Evolutionary conservation across 2,888 invertebrate species (phyloP), one percentile per base, ranked within the genome.

Genomic region (Lobophora halterata): DNA sequence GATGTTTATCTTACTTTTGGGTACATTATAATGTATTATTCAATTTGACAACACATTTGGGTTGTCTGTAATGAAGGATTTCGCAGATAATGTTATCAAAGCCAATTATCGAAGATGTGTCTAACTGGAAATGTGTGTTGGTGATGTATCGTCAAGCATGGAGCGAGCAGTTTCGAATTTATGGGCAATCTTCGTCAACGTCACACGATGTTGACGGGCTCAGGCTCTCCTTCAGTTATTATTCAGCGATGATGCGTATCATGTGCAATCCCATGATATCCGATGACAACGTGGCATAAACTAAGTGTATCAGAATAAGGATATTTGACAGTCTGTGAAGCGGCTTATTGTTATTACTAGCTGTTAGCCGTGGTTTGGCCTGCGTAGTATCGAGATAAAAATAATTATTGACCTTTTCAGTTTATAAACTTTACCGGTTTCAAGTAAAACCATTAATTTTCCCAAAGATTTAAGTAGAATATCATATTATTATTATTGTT

Each of bases 141-240:
- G 25, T 32, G 26, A 46, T 37, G 29, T 23, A 32, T 19, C 9
- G 32, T 18, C 7, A 18, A 26, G 38, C 36, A 25, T 37, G 36
- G 5, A 34, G 30, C 16, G 21, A 34, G 30, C 32, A 44, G 33
- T 27, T 18, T 24, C 13, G 28, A 47, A 56, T 59, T 58, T 64
- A 63, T 61, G 51, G 60, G 48, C 55, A 58, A 59, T 62, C 58
- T 68, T 58, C 63, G 57, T 66, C 64, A 64, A 57, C 46, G 65
- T 65, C 63, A 60, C 26, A 6, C 49, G 23, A 36, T 37, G 43
- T 30, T 32, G 43, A 43, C 39, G 31, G 32, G 32, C 31, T 21
- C 26, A 31, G 31, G 40, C 38, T 28, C 32, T 33, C 12, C 40
- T n/a, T 28, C 25, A 37, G 46, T 43, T 49, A 55, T 53, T 49